A percentile compares a stretch with the other conserved stretches of the same genome.
Conservation (phyloP, 2,797 vertebrate species). For the Gobionotothen gibberifrons region DNA sequence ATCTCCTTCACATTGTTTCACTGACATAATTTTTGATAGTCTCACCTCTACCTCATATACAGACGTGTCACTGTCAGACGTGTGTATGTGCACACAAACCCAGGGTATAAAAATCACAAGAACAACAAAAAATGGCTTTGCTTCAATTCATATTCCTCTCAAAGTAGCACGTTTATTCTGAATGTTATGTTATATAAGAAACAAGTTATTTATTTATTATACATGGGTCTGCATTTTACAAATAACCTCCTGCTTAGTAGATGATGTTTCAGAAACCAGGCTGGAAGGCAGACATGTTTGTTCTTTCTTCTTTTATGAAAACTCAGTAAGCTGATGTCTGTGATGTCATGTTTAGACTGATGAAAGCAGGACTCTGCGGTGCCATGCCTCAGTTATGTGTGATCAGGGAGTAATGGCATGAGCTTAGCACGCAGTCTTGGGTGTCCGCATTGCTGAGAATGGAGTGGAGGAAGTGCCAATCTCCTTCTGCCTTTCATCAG, state of each 20-base stretch:
- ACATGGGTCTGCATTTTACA: not conserved
- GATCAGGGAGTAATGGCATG: constrained; percentile 17
- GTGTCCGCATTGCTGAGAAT: constrained; percentile 34
- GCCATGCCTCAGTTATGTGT: constrained; percentile 17
- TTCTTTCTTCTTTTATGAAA: not conserved
- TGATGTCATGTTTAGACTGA: constrained; percentile 20
- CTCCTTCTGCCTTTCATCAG: constrained; percentile 49
- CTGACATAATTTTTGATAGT: constrained; percentile 1
- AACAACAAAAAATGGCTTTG: not conserved
- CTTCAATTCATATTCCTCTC: not conserved
- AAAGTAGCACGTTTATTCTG: not conserved
- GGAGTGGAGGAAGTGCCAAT: constrained; percentile 33
- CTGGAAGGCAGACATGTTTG: not conserved
- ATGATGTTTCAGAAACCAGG: not conserved
- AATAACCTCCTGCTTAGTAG: not conserved
- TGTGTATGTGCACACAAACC: constrained; percentile 1
- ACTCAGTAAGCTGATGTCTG: not conserved
- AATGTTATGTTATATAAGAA: not conserved
- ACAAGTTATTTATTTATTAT: not conserved
- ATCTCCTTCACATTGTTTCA: constrained; percentile 13
- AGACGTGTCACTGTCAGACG: not conserved
- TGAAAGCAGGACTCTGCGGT: constrained; percentile 13
- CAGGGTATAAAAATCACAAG: not conserved
- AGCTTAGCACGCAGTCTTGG: not conserved
- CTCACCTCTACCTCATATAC: not conserved